Evolutionary conservation across 1,140 invertebrate species (phyloP).

Genomic region (Drosophila miranda): DNA sequence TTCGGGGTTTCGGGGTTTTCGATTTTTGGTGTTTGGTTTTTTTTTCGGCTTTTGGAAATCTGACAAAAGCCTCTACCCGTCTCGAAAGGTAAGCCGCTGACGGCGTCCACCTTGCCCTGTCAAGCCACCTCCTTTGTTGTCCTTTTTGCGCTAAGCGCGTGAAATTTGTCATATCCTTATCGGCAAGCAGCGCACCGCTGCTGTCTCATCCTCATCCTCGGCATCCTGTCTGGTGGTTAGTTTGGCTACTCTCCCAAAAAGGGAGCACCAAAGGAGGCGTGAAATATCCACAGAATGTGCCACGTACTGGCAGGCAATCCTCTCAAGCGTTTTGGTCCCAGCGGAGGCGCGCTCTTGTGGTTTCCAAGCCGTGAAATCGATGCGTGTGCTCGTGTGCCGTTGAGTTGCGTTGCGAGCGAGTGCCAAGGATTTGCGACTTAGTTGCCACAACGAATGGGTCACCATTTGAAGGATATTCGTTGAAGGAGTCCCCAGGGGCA

Average conservation of each 20-base stretch:
- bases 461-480: too few relatives aligned
- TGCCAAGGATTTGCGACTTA: conserved; percentile 25
- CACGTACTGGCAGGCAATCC: conserved; percentile 26
- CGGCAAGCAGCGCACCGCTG: conserved; percentile 10
- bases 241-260: conserved; percentile 21
- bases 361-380: conserved; percentile 14
- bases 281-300: conserved; percentile 55
- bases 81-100: conserved; percentile 64
- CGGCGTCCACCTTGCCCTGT: conserved; percentile 62
- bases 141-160: conserved; percentile 49
- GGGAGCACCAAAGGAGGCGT: conserved; percentile 59
- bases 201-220: background rate
- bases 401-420: conserved; percentile 5
- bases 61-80: conserved; percentile 38
- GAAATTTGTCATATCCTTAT: conserved; percentile 80
- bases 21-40: conserved; percentile 5
- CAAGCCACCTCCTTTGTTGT: conserved; percentile 30
- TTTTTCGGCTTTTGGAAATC: conserved; percentile 43
- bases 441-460: conserved; percentile 7
- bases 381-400: too few relatives aligned
- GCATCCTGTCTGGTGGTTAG: conserved; percentile 53
- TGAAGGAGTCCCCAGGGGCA: too few relatives aligned
- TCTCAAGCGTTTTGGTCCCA: conserved; percentile 16
- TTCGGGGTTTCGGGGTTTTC: conserved; percentile 9
- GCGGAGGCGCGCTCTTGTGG: conserved; percentile 2